These are phyloP conservation scores for Plectrocnemia conspersa DNA, from an alignment of 1,140 invertebrate genomes.

Conservation along the genomic window DNA sequence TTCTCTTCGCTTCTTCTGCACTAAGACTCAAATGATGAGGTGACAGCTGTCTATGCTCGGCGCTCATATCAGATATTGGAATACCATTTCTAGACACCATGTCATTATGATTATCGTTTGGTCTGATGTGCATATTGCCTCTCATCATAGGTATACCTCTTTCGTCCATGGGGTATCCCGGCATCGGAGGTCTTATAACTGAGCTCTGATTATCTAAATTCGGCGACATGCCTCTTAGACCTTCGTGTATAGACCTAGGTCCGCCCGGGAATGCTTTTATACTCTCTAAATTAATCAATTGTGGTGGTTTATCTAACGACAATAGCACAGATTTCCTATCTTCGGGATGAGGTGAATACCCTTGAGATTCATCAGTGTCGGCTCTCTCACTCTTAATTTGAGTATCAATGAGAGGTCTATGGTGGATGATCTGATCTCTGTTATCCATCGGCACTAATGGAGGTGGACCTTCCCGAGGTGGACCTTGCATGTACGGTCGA, in stretches of 20 bases:
- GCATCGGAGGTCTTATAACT: slow-evolving; percentile 6
- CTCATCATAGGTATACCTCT: slow-evolving; percentile 4
- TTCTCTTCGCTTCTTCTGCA: slow-evolving; percentile 45
- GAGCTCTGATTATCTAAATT: background rate
- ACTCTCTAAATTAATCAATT: background rate
- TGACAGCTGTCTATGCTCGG: background rate
- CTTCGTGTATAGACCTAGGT: background rate
- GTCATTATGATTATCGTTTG: background rate
- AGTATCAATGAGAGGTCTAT: too few species aligned
- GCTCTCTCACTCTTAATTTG: background rate
- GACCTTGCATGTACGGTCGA: slow-evolving; percentile 2
- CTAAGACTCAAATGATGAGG: background rate
- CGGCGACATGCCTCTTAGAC: background rate
- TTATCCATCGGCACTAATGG: background rate
- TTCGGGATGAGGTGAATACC: background rate
- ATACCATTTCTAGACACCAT: slow-evolving; percentile 5
- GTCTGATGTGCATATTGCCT: background rate
- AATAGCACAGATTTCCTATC: slow-evolving; percentile 5
- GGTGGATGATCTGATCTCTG: background rate
- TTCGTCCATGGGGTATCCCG: slow-evolving; percentile 19
- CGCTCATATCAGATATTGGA: slow-evolving; percentile 12
- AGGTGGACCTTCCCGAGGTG: background rate
- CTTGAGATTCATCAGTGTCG: background rate
- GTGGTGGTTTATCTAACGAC: slow-evolving; percentile 3
- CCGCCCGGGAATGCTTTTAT: slow-evolving; percentile 6